Evolutionary conservation across 2,888 invertebrate species (phyloP).

Genomic region (Teinopalpus imperialis): DNA sequence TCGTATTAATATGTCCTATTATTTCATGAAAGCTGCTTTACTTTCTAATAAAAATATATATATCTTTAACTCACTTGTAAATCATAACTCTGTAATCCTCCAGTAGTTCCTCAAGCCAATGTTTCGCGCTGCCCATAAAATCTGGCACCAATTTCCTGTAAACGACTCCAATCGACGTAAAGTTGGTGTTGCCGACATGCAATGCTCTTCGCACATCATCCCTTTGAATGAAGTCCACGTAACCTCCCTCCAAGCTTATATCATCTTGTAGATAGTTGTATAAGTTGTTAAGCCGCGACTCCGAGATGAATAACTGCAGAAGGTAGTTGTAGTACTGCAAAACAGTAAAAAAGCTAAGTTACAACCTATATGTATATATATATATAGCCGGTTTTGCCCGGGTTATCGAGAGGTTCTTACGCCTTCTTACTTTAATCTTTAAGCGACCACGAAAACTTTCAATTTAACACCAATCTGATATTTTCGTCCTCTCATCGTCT

Average conservation of each 20-base stretch:
- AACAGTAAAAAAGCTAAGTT: too few relatives aligned
- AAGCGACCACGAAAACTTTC: too few relatives aligned
- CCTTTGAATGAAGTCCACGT: conserved; percentile 67
- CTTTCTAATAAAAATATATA: too few relatives aligned
- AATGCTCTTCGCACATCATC: conserved; percentile 69
- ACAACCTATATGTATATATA: too few relatives aligned
- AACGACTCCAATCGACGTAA: conserved; percentile 74
- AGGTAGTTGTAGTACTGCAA: conserved; percentile 77
- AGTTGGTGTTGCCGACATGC: conserved; percentile 77
- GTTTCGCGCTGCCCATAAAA: conserved; percentile 82
- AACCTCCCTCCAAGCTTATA: conserved; percentile 58
- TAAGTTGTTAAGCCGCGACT: conserved; percentile 67
- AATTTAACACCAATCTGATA: too few relatives aligned
- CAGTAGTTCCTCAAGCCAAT: conserved; percentile 77
- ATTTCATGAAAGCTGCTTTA: too few relatives aligned
- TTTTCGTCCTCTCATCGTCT: too few relatives aligned
- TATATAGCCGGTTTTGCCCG: too few relatives aligned
- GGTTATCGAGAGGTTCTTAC: too few relatives aligned
- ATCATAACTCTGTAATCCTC: conserved; percentile 81
- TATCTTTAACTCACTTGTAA: conserved; percentile 84
- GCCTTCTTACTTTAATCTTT: too few relatives aligned
- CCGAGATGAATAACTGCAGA: conserved; percentile 62
- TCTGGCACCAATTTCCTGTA: conserved; percentile 75
- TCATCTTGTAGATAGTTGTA: conserved; percentile 77
- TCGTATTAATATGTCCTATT: too few relatives aligned